A percentile compares a stretch with the other conserved stretches of the same genome.
Conservation (phyloP, 2,888 invertebrate species). For the Drosophila antonietae region DNA sequence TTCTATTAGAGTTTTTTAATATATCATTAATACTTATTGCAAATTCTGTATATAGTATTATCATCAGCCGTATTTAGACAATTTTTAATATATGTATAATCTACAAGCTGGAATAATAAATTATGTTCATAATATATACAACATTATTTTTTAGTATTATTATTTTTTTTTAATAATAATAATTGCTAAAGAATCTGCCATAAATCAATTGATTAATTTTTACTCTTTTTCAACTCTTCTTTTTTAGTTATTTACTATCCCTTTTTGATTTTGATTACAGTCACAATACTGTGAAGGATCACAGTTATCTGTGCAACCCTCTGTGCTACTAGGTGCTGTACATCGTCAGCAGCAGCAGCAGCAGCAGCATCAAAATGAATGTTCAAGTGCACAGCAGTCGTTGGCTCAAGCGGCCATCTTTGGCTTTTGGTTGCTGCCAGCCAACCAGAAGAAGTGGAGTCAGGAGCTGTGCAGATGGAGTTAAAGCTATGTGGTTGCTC, state of each 20-base stretch:
- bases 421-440: slow-evolving; percentile 53
- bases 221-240: neutral
- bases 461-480: slow-evolving; percentile 37
- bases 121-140: no score
- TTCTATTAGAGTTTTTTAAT: no score
- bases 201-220: neutral
- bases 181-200: no score
- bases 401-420: slow-evolving; percentile 75
- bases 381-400: slow-evolving; percentile 64
- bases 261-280: neutral
- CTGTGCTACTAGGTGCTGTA: neutral
- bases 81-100: no score
- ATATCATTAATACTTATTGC: no score
- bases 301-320: slow-evolving; percentile 19
- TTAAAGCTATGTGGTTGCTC: slow-evolving; percentile 26
- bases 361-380: slow-evolving; percentile 52
- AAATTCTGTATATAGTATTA: no score
- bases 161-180: no score
- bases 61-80: no score
- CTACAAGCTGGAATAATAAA: no score
- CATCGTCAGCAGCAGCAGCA: slow-evolving; percentile 15
- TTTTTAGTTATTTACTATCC: neutral
- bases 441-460: slow-evolving; percentile 70
- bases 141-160: no score
- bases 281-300: slow-evolving; percentile 1